phyloP scores from a whole-genome alignment of 2,797 vertebrate genomes.

The Eulemur mongoz region DNA sequence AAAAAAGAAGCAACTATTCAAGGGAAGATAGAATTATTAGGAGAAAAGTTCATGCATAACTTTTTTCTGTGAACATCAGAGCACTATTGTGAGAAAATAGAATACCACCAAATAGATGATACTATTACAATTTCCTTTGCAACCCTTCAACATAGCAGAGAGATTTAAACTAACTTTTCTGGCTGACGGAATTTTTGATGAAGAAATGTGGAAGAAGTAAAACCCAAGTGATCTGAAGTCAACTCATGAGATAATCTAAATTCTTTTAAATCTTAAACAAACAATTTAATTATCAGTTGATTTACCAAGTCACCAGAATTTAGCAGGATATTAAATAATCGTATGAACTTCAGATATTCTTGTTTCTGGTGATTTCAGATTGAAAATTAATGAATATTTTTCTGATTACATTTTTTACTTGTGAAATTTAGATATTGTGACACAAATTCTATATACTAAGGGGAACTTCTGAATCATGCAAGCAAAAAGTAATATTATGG shows the following conservation, averaged over 20 bases:
- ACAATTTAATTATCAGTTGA: background rate
- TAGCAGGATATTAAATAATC: background rate
- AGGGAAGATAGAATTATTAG: background rate
- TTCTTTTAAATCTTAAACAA: background rate
- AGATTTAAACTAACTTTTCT: background rate
- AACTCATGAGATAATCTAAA: background rate
- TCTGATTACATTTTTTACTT: background rate
- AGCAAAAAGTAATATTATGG: background rate
- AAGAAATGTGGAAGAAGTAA: background rate
- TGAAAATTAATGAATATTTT: background rate
- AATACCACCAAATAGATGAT: background rate
- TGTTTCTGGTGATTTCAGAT: background rate
- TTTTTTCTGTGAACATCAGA: background rate
- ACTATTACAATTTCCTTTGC: background rate
- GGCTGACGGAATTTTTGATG: background rate
- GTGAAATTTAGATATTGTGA: background rate
- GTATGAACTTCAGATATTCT: background rate
- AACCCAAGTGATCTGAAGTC: background rate
- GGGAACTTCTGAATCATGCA: background rate
- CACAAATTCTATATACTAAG: background rate
- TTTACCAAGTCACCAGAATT: background rate
- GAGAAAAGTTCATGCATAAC: background rate
- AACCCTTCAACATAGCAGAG: background rate
- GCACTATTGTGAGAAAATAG: background rate
- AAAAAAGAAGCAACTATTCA: background rate